Base-by-base conservation (phyloP, 1,140 invertebrate species). In the Drosophila willistoni region DNA sequence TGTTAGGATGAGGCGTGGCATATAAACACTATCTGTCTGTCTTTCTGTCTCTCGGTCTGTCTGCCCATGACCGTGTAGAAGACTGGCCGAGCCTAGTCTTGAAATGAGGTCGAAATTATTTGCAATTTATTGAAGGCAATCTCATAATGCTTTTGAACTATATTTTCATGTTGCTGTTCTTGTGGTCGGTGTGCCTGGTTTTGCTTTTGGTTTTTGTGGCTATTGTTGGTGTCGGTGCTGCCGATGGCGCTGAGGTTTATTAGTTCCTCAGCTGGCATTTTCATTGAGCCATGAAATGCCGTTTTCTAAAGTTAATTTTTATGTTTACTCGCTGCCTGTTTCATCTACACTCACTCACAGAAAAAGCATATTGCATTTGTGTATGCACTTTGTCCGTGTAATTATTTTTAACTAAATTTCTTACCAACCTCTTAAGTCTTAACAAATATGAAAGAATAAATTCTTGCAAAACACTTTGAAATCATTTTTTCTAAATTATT, bases 71-170 rank as follows among this genome's bases (percentile, higher is more conserved):
- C 84, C 84, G 84, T 87, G 83, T 79, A 51, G 44, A 51, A 22
- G 44, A 36, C 36, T 13, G 79, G 83, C 79, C 60, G 65, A 67
- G 83, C 82, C 82, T 71, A 68, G 36, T 36, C 84, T 51, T 12
- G 77, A 89, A 89, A 89, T 89, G 85, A 89, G 84, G 84, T 89
- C 84, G 85, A 89, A 89, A 87, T 87, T 87, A 87, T 89, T 89
- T 89, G 84, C 84, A 89, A 89, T 89, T 89, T 89, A 89, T 89
- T 89, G 85, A 89, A 89, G 80, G 84, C 84, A 87, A 83, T 87
- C 29, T 29, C 84, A 89, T 73, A 86, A 83, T 87, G 83, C 79
- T 86, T 83, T 87, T 87, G 84, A 87, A 73, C 77, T 84, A 70
- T 73, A 81, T 81, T 79, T 79, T 61, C 41, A 70, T 64, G 77